phyloP scores from a whole-genome alignment of 1,140 invertebrate species.

The Lepidurus couesii region DNA sequence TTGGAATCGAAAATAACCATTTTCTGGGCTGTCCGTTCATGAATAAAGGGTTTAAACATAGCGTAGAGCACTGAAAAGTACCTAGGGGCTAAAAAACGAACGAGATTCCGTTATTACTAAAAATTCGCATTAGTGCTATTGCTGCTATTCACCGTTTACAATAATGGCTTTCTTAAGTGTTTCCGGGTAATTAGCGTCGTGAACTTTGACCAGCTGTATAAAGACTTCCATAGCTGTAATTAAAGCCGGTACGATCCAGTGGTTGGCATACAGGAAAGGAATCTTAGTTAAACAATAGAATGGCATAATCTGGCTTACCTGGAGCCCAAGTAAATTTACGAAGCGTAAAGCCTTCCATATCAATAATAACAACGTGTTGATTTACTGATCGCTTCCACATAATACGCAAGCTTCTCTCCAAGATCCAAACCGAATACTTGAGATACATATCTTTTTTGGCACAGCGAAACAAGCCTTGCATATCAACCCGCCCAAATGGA shows the following conservation, averaged over 20 bases:
- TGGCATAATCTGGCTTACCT: constrained; percentile 48
- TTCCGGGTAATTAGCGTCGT: constrained; percentile 44
- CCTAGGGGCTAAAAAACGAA: constrained; percentile 61
- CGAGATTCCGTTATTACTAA: neutral
- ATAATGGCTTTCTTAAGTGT: constrained; percentile 47
- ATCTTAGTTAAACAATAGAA: constrained; percentile 24
- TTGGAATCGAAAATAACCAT: constrained; percentile 76
- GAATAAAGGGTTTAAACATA: constrained; percentile 77
- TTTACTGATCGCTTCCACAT: constrained; percentile 54
- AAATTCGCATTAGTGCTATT: neutral
- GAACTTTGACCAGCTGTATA: constrained; percentile 45
- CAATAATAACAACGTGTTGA: constrained; percentile 67
- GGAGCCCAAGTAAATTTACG: constrained; percentile 78
- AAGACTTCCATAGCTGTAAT: constrained; percentile 30
- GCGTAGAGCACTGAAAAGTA: constrained; percentile 75
- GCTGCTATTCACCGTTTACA: constrained; percentile 52
- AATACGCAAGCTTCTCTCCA: constrained; percentile 50
- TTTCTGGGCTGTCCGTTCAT: constrained; percentile 82
- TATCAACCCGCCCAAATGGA: constrained; percentile 47
- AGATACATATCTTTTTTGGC: constrained; percentile 66
- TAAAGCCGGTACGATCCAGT: neutral
- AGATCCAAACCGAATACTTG: constrained; percentile 53
- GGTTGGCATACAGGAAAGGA: neutral
- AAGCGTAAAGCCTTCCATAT: constrained; percentile 77
- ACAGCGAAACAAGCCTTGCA: constrained; percentile 73